A percentile compares a stretch with the other conserved stretches of the same genome.
phyloP scores from a whole-genome alignment of 35 echinoderm and acorn worm genomes.

The Acanthaster planci region DNA sequence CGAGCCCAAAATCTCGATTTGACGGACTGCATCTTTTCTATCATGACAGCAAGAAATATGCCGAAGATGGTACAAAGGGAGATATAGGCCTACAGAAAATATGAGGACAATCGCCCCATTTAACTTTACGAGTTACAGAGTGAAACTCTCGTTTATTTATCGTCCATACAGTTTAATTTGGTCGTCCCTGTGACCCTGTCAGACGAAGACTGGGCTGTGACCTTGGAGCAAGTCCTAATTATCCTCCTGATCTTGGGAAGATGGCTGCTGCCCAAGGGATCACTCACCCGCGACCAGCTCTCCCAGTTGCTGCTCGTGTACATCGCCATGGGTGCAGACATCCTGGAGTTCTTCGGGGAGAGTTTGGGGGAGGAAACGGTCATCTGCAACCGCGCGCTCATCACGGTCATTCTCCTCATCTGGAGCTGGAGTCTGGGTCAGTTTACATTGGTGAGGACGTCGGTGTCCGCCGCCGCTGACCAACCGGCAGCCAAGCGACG shows the following conservation, averaged over 20 bases:
- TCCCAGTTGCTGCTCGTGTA: conserved; percentile 76
- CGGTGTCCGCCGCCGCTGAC: conserved; percentile 26
- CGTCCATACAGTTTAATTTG: no score
- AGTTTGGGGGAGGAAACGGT: conserved; percentile 38
- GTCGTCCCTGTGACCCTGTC: no score
- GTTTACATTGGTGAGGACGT: conserved; percentile 68
- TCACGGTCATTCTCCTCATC: conserved; percentile 40
- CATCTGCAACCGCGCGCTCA: conserved; percentile 20
- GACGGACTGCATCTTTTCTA: no score
- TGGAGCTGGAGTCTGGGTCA: conserved; percentile 81
- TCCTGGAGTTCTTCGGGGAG: conserved; percentile 62
- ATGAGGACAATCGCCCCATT: no score
- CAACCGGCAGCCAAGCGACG: conserved; percentile 9
- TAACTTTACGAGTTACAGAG: no score
- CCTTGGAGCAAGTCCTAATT: conserved; percentile 60
- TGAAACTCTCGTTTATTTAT: no score
- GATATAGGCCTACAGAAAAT: no score
- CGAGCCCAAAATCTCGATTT: no score
- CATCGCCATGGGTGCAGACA: conserved; percentile 77
- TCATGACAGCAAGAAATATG: no score
- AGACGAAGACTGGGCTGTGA: conserved; percentile 28
- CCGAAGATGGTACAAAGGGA: no score
- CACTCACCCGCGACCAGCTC: conserved; percentile 67
- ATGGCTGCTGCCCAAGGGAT: conserved; percentile 75
- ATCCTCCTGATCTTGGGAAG: conserved; percentile 67